These are phyloP conservation scores for Odontothrips loti DNA, from an alignment of 2,888 invertebrate genomes.

Conservation along the genomic window DNA sequence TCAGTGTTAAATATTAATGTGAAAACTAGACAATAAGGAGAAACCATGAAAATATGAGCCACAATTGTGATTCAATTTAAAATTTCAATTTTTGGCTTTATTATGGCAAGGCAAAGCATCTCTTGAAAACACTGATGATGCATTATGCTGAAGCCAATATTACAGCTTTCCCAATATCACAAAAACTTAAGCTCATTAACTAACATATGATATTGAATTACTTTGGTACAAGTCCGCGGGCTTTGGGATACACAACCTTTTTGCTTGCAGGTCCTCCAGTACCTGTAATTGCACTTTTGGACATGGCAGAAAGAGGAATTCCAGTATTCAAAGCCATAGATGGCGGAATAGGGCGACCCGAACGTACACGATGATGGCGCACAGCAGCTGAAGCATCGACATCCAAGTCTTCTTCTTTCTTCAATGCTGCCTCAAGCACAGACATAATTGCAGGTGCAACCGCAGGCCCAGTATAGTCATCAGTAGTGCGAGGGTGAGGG, in stretches of 20 bases:
- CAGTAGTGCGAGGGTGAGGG: conserved; percentile 70
- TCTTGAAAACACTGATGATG: no score
- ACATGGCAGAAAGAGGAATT: neutral
- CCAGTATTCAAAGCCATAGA: conserved; percentile 4
- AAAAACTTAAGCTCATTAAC: neutral
- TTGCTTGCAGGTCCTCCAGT: neutral
- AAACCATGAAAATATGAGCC: no score
- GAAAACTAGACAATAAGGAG: neutral
- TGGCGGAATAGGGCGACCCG: neutral
- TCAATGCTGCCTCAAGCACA: conserved; percentile 57
- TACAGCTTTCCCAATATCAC: neutral
- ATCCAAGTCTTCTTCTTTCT: conserved; percentile 45
- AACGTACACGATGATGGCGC: neutral
- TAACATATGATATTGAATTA: conserved; percentile 27
- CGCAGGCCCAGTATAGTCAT: conserved; percentile 65
- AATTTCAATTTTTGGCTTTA: no score
- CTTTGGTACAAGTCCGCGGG: conserved; percentile 42
- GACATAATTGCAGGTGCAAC: conserved; percentile 70
- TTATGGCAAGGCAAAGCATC: no score
- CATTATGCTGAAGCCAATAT: neutral
- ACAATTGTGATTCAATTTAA: no score
- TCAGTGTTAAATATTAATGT: neutral
- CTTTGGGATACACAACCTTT: conserved; percentile 39
- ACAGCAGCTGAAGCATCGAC: conserved; percentile 40
- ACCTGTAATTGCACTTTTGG: neutral